These are phyloP conservation scores for Drosophila rhopaloa DNA, from an alignment of 1,140 invertebrate species.

Conservation along the genomic window DNA sequence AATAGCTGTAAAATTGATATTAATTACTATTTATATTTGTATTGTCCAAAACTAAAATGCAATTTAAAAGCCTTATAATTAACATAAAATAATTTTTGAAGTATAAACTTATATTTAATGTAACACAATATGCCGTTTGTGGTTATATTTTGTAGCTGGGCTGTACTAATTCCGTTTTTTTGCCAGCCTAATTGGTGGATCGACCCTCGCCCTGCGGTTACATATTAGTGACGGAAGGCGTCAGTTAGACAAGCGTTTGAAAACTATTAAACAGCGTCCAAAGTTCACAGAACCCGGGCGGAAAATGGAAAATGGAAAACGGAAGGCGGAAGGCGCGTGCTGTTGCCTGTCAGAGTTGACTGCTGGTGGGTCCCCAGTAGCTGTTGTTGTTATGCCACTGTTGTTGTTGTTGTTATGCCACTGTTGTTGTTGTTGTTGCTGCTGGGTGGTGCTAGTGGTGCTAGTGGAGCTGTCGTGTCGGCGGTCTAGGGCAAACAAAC, in stretches of 20 bases:
- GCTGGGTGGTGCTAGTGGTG: background rate
- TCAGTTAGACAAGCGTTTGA: slow-evolving; percentile 80
- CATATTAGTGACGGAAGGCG: slow-evolving; percentile 76
- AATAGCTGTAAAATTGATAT: no score
- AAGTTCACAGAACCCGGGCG: slow-evolving; percentile 62
- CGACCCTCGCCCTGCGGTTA: slow-evolving; percentile 52
- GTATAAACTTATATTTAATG: no score
- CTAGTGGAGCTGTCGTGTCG: slow-evolving; percentile 36
- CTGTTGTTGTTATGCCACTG: slow-evolving; percentile 8
- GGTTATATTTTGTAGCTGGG: background rate
- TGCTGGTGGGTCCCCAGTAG: slow-evolving; percentile 36
- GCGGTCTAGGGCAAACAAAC: slow-evolving; percentile 76
- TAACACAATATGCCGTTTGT: no score
- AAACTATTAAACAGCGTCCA: slow-evolving; percentile 81
- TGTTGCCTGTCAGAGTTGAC: slow-evolving; percentile 71
- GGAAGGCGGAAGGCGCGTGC: slow-evolving; percentile 68
- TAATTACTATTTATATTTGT: no score
- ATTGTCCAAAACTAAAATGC: no score
- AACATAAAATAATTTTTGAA: no score
- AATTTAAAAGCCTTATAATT: no score
- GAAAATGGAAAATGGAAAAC: slow-evolving; percentile 54
- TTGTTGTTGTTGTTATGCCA: background rate
- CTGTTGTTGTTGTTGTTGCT: slow-evolving; percentile 16
- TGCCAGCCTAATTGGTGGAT: slow-evolving; percentile 4
- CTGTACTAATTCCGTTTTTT: slow-evolving; percentile 21